Evolutionary conservation across 2,113 vertebrate species (phyloP).

Genomic region (Ciconia boyciana): DNA sequence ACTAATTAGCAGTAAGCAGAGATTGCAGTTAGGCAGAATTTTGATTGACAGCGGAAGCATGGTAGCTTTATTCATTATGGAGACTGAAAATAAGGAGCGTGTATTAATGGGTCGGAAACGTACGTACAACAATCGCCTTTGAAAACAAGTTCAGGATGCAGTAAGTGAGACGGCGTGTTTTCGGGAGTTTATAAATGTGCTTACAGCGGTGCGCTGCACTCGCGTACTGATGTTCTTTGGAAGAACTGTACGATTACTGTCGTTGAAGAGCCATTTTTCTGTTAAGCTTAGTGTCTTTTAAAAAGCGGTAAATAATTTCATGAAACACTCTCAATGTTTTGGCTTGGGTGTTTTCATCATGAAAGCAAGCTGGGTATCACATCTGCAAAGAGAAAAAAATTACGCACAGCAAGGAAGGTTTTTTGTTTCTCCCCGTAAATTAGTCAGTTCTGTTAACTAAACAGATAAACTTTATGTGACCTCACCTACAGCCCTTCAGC

Average conservation of each 20-base stretch:
- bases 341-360: not conserved
- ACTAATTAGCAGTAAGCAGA: not conserved
- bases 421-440: not conserved
- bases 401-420: not conserved
- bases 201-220: rapidly evolving
- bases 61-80: not conserved
- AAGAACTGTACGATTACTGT: not conserved
- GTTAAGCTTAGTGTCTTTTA: not conserved
- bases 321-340: not conserved
- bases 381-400: not conserved
- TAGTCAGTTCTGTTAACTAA: not conserved
- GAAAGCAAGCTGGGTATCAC: not conserved
- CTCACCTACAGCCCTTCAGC: not conserved
- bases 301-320: not conserved
- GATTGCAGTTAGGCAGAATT: not conserved
- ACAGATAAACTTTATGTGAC: not conserved
- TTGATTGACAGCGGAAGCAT: not conserved
- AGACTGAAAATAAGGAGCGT: not conserved
- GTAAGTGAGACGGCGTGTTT: not conserved
- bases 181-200: not conserved
- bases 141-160: not conserved
- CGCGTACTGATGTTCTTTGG: rapidly evolving
- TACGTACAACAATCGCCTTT: not conserved
- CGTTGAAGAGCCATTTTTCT: not conserved
- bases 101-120: not conserved